Percentiles rank a stretch among this genome's conserved stretches.
phyloP scores from a whole-genome alignment of 2,113 vertebrate genomes.

The Grus americana region DNA sequence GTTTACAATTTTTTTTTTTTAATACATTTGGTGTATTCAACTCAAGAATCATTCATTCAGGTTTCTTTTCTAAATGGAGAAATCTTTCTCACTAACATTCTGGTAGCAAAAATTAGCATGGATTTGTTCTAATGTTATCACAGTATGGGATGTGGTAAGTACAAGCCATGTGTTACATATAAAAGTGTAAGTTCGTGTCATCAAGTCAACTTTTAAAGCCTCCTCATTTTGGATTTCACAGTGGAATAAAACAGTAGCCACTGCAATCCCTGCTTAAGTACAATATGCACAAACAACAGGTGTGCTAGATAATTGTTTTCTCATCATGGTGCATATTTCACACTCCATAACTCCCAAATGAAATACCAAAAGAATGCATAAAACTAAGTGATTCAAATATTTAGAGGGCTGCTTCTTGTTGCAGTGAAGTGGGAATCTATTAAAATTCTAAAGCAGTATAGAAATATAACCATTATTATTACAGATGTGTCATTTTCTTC shows the following conservation, averaged over 20 bases:
- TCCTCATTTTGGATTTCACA: conserved; percentile 1
- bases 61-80: conserved; percentile 24
- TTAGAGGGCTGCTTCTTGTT: conserved; percentile 42
- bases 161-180: neutral
- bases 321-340: conserved; percentile 70
- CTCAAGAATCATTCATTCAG: neutral
- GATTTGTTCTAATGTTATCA: neutral
- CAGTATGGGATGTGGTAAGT: neutral
- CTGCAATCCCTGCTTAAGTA: neutral
- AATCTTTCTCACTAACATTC: neutral
- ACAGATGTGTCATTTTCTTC: neutral
- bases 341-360: conserved; percentile 70
- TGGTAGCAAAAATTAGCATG: neutral
- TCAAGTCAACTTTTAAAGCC: conserved; percentile 18
- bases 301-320: conserved; percentile 72
- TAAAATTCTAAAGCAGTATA: conserved; percentile 35
- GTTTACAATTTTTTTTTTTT: neutral
- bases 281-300: conserved; percentile 56
- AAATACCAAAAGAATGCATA: conserved; percentile 69
- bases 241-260: conserved; percentile 1
- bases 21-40: neutral
- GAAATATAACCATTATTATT: conserved; percentile 32
- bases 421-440: neutral
- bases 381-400: conserved; percentile 69
- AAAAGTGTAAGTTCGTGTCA: neutral